Evolutionary conservation across 1,140 invertebrate species (phyloP).

Genomic region (Bradynema listronoti): DNA sequence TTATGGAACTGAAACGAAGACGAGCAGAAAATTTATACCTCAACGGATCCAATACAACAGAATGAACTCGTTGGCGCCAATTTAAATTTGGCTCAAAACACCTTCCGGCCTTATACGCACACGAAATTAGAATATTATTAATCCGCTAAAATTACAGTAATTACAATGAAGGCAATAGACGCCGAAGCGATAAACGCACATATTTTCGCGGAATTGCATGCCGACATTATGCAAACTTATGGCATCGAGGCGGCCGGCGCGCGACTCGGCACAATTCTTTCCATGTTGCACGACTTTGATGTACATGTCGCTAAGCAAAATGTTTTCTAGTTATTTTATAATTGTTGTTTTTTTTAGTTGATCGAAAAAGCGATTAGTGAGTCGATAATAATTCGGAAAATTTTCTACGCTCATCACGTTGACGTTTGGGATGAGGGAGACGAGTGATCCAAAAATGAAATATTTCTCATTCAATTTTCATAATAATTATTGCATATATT

Average conservation of each 20-base stretch:
- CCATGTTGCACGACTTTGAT: constrained; percentile 37
- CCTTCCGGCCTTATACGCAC: no score
- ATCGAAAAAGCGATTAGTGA: constrained; percentile 43
- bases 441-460: constrained; percentile 6
- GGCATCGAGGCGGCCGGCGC: constrained; percentile 34
- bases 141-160: no score
- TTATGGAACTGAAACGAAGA: no score
- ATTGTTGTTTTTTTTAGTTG: constrained; percentile 28
- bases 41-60: no score
- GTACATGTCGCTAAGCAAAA: constrained; percentile 20
- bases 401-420: constrained; percentile 40
- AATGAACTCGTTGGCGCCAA: no score
- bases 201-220: constrained; percentile 40
- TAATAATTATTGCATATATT: not conserved
- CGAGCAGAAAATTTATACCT: no score
- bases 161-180: constrained; percentile 18
- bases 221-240: constrained; percentile 39
- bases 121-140: no score
- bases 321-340: constrained; percentile 8
- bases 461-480: not conserved
- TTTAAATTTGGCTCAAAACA: no score
- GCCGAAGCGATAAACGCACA: constrained; percentile 33
- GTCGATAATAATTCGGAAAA: constrained; percentile 37
- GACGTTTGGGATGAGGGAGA: constrained; percentile 38
- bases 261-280: constrained; percentile 32